These are phyloP conservation scores for Erithacus rubecula DNA, from an alignment of 2,797 vertebrate genomes.

Conservation along the genomic window DNA sequence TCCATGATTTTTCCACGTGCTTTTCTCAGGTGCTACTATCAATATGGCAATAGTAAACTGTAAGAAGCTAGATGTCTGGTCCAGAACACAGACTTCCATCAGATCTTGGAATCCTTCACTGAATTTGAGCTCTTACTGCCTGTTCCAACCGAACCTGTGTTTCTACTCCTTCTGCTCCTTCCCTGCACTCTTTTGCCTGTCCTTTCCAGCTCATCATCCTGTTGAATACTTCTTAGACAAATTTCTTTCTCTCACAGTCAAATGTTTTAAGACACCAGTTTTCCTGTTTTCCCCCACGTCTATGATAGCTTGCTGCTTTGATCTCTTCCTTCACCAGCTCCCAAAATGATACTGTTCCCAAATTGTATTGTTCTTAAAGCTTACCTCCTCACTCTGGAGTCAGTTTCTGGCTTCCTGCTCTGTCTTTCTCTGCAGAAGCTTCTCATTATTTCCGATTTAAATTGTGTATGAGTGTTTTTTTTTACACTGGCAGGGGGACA, in stretches of 20 bases:
- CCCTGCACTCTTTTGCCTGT: accelerated
- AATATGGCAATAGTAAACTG: neutral
- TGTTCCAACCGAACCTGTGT: accelerated
- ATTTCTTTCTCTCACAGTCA: neutral
- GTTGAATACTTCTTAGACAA: neutral
- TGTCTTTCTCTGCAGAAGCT: neutral
- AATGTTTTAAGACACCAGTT: neutral
- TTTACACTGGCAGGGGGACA: accelerated
- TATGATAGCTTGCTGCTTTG: neutral
- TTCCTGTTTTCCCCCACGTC: neutral
- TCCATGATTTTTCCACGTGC: neutral
- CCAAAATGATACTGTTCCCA: neutral
- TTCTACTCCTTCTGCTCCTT: neutral
- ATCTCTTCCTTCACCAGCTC: neutral
- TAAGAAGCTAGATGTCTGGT: neutral
- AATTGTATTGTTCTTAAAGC: neutral
- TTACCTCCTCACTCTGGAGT: neutral
- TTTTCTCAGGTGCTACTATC: neutral
- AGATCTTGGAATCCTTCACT: neutral
- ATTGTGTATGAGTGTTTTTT: neutral
- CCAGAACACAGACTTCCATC: neutral
- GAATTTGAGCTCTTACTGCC: accelerated
- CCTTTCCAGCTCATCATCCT: neutral
- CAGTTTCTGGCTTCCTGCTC: neutral
- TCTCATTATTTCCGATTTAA: neutral